Evolutionary conservation across 2,797 vertebrate genomes (phyloP), one percentile per base, ranked within the genome.

Genomic region (Anguilla obscura): DNA sequence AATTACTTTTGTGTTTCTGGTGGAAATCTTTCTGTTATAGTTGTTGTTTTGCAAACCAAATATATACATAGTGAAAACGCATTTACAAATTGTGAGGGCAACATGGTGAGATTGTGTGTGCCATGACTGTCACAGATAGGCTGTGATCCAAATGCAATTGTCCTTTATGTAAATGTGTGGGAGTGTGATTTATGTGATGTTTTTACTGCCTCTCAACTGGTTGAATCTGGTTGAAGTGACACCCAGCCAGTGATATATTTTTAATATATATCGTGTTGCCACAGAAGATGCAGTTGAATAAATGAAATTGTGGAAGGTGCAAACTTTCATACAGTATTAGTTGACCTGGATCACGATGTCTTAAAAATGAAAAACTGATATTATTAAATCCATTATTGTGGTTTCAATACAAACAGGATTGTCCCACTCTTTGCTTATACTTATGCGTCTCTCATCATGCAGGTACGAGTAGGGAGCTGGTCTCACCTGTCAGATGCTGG

Each of bases 401-500:
- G 56, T 21, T n/a, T 8, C 48, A 85, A 7, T n/a, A 24, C 24
- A 45, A 30, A 40, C 24, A n/a, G 12, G 12, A 10, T 12, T 45
- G 27, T 52, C 5, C 58, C 14, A 24, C 4, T 50, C 27, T 54
- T 21, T 36, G 36, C 6, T 9, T 36, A 24, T 87, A 10, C 30
- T 66, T 52, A 58, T 3, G 18, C 89, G 14, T 74, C 18, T 54
- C 48, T 86, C 14, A 48, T 27, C 83, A 54, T 89, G 5, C 91
- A 97, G 96, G 96, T 96, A 96, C 96, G 96, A 96, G 96, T 95
- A 95, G 96, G 95, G 96, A 96, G 95, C 96, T 96, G 96, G 96
- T 95, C 96, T 97, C 95, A 94, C 95, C 96, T 96, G 94, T 94
- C 86, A 92, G 86, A 95, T 89, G 94, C 94, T 92, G 95, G 93